Evolutionary conservation across 2,888 invertebrate genomes (phyloP), one percentile per base, ranked within the genome.

Genomic region (Leptinotarsa haldemani): DNA sequence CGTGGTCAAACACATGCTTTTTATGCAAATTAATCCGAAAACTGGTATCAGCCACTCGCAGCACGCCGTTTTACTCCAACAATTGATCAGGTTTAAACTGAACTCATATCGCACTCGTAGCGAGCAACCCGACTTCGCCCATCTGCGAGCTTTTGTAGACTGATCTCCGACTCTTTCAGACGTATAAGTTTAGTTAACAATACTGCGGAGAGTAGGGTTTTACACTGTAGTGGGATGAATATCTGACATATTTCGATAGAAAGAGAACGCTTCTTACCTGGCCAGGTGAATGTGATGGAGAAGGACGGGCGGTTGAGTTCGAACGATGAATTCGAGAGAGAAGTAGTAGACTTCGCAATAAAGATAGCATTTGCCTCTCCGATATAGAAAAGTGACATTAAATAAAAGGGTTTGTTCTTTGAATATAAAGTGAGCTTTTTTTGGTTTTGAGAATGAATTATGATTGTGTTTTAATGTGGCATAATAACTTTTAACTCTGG

Each of bases 201-300:
- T 85, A 82, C 82, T 77, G 81, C 80, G 77, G 56, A 73, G 73
- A 77, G 69, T 71, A 73, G 76, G 74, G 76, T 64, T 64, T 64
- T 20, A 56, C 71, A 47, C 76, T 73, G 82, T 85, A 84, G 84
- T 85, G 85, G 85, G 85, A 85, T 81, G 84, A 84, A 87, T 87
- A 84, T 84, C 84, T 86, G 84, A 85, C 86, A 86, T 87, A 86
- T 85, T 86, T 86, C 79, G 80, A 76, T 75, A 79, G 80, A 82
- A 68, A 77, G 79, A 81, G 82, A 82, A 20, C 63, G 71, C 3
- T 22, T 15, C 20, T 30, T 30, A 68, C 68, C 22, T 30, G 71
- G 66, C 72, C 65, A 1, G 13, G 30, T 56, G 56, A 47, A 46
- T 52, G 16, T 13, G 56, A 56, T 22, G 15, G 58, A 68, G 30